These are phyloP conservation scores for Hippotragus niger DNA, from an alignment of 2,113 vertebrate genomes.

Conservation along the genomic window DNA sequence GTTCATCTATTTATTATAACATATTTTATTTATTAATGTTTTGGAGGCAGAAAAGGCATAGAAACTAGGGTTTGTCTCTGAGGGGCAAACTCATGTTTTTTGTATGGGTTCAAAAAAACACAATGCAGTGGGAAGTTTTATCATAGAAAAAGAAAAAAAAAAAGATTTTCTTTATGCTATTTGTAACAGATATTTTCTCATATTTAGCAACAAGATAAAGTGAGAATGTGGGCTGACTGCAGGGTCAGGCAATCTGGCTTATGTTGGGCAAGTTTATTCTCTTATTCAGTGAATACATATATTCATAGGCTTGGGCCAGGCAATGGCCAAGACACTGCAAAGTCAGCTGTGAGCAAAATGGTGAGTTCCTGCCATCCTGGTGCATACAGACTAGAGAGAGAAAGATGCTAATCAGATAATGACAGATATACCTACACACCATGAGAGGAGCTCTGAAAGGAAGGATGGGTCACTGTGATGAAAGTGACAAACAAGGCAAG, in stretches of 20 bases:
- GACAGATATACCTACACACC: rapidly evolving
- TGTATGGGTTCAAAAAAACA: background rate
- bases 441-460: background rate
- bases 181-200: background rate
- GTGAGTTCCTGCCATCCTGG: background rate
- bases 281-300: background rate
- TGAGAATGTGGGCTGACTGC: background rate
- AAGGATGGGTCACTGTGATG: background rate
- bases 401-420: background rate
- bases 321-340: background rate
- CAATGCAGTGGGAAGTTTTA: background rate
- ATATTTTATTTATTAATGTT: background rate
- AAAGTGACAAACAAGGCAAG: background rate
- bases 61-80: background rate
- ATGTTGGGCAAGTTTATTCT: background rate
- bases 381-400: background rate
- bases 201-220: background rate
- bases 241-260: background rate
- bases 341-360: background rate
- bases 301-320: background rate
- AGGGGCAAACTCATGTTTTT: constrained; percentile 9
- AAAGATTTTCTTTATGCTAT: background rate
- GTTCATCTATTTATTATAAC: background rate
- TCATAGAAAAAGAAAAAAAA: background rate
- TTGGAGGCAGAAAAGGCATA: background rate